Percentiles rank a stretch among this genome's conserved stretches.
These are phyloP conservation scores for Lasioglossum baleicum DNA, from an alignment of 1,140 invertebrate genomes.

Conservation along the genomic window DNA sequence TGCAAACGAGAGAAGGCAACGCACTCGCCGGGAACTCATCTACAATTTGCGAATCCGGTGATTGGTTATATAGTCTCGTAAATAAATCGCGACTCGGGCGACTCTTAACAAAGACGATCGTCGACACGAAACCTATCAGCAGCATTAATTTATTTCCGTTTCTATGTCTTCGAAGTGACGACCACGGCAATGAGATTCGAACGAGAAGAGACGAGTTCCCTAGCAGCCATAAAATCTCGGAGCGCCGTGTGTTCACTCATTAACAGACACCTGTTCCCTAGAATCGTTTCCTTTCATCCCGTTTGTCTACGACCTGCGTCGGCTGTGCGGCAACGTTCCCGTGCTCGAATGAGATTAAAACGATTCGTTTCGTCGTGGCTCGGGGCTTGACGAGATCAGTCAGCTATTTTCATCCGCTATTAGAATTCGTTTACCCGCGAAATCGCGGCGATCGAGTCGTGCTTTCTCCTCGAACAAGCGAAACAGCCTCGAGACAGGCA, in stretches of 20 bases:
- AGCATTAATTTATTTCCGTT: conserved; percentile 1
- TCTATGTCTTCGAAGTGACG: background rate
- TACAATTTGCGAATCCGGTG: background rate
- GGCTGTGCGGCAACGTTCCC: background rate
- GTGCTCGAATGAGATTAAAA: conserved; percentile 23
- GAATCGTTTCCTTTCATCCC: conserved; percentile 6
- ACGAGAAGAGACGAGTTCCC: background rate
- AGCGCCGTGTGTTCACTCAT: background rate
- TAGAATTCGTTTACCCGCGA: conserved; percentile 58
- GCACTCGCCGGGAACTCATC: background rate
- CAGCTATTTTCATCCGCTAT: conserved; percentile 2
- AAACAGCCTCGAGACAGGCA: conserved; percentile 53
- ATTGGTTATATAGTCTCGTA: background rate
- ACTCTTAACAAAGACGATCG: background rate
- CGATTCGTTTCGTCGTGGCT: background rate
- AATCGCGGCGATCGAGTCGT: conserved; percentile 38
- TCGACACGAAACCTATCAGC: background rate
- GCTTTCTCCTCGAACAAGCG: conserved; percentile 48
- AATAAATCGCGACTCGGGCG: background rate
- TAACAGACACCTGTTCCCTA: background rate
- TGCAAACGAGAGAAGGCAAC: background rate
- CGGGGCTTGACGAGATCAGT: background rate
- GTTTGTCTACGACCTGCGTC: conserved; percentile 16
- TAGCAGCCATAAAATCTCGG: background rate
- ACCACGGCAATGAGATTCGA: conserved; percentile 1